Evolutionary conservation across 2,888 invertebrate species (phyloP).

Genomic region (Steinernema carpocapsae): DNA sequence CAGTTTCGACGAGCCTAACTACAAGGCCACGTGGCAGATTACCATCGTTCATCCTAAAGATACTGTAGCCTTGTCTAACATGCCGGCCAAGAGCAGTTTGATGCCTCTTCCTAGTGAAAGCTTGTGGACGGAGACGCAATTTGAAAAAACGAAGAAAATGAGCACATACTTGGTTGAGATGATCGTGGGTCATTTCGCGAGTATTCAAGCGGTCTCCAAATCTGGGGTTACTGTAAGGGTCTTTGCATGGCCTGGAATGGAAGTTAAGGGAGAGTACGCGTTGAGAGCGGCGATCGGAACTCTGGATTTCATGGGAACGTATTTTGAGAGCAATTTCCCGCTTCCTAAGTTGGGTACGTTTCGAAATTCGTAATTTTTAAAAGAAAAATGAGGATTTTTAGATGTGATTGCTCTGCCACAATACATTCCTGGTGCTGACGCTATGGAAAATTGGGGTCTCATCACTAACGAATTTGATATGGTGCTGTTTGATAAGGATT

Average conservation of each 20-base stretch:
- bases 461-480: conserved; percentile 46
- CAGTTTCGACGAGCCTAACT: conserved; percentile 52
- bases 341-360: conserved; percentile 12
- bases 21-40: conserved; percentile 44
- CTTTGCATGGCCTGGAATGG: conserved; percentile 77
- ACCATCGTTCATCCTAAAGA: conserved; percentile 42
- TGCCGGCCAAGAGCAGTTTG: conserved; percentile 29
- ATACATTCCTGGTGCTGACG: conserved; percentile 43
- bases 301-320: not conserved
- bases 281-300: conserved; percentile 41
- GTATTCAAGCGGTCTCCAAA: conserved; percentile 59
- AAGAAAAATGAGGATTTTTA: not conserved
- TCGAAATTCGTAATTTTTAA: no score
- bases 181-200: conserved; percentile 81
- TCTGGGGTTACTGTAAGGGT: conserved; percentile 72
- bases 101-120: conserved; percentile 10
- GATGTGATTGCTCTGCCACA: conserved; percentile 48
- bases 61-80: conserved; percentile 48
- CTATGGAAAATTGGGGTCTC: conserved; percentile 72
- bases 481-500: conserved; percentile 45
- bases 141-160: conserved; percentile 73
- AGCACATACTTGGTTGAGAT: conserved; percentile 85
- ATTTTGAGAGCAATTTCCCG: conserved; percentile 36
- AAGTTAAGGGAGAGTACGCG: conserved; percentile 71
- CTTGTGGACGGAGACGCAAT: conserved; percentile 44